A percentile compares a stretch with the other conserved stretches of the same genome.
phyloP scores from a whole-genome alignment of 1,140 invertebrate genomes.

The Rhagoletis pomonella region DNA sequence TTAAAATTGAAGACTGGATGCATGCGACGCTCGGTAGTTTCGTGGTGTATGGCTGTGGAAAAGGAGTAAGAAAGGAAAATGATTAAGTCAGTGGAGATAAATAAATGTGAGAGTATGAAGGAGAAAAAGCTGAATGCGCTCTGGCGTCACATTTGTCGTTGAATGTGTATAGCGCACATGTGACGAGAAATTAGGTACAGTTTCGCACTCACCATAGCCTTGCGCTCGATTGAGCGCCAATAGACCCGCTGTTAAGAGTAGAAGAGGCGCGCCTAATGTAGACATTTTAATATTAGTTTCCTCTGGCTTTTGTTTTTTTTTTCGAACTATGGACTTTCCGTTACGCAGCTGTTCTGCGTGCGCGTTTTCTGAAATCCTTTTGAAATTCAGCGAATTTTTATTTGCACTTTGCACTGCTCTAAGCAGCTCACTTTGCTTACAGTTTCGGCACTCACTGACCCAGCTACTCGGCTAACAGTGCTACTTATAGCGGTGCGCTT shows the following conservation, averaged over 20 bases:
- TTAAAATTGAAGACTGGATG: constrained; percentile 64
- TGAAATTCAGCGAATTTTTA: not conserved
- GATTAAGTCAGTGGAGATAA: not conserved
- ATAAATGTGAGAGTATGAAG: not conserved
- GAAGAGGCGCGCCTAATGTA: not conserved
- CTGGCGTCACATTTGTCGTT: not conserved
- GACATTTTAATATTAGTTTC: not conserved
- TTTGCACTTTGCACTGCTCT: not conserved
- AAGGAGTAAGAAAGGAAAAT: not conserved
- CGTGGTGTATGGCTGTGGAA: not conserved
- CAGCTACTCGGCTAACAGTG: not conserved
- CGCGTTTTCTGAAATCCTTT: not conserved
- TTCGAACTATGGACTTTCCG: not conserved
- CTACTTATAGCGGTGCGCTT: constrained; percentile 24
- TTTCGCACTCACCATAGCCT: constrained; percentile 21
- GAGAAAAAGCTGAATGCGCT: not conserved
- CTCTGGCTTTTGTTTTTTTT: not conserved
- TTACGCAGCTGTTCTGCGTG: not conserved
- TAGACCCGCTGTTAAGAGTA: not conserved
- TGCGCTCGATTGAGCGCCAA: not conserved
- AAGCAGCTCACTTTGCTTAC: not conserved
- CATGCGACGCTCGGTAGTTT: constrained; percentile 63
- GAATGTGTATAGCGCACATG: not conserved
- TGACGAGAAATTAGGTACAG: not conserved
- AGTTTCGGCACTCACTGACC: constrained; percentile 11